These are phyloP conservation scores for Gambusia yucatana DNA, from an alignment of 2,797 vertebrate species.

Conservation along the genomic window DNA sequence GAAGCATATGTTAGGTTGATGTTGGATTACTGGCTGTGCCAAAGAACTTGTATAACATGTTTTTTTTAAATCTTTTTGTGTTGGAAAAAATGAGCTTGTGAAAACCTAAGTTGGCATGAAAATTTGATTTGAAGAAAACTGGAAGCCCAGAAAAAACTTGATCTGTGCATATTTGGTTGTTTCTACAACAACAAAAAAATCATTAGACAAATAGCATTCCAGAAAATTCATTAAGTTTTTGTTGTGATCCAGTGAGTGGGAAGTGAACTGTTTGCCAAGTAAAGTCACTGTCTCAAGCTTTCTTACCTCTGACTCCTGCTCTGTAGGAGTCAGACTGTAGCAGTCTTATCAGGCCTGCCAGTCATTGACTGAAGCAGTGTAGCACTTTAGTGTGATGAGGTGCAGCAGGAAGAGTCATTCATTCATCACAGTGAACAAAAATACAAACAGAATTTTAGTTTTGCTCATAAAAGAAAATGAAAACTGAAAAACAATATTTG, in stretches of 20 bases:
- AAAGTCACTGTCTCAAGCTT: constrained; percentile 22
- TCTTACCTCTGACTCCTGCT: background rate
- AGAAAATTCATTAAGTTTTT: background rate
- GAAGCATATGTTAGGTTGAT: background rate
- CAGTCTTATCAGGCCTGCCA: constrained; percentile 34
- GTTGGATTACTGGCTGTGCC: background rate
- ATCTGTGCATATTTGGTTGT: background rate
- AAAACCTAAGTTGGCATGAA: background rate
- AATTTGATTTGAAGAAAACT: background rate
- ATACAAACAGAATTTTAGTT: constrained; percentile 63
- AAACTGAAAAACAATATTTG: background rate
- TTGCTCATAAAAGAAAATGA: constrained; percentile 30
- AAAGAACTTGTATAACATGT: background rate
- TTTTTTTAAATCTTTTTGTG: background rate
- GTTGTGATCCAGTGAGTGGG: constrained; percentile 1
- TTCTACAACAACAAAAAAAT: background rate
- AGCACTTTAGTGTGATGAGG: constrained; percentile 58
- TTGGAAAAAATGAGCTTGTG: background rate
- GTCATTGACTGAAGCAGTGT: constrained; percentile 59
- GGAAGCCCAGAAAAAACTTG: background rate
- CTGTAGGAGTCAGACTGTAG: constrained; percentile 16
- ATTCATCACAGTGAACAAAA: constrained; percentile 54
- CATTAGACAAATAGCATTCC: background rate
- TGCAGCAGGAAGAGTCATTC: constrained; percentile 55
- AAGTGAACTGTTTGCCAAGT: constrained; percentile 25